Evolutionary conservation across 2,113 vertebrate genomes (phyloP), one percentile per base, ranked within the genome.

Genomic region (Pyxicephalus adspersus): DNA sequence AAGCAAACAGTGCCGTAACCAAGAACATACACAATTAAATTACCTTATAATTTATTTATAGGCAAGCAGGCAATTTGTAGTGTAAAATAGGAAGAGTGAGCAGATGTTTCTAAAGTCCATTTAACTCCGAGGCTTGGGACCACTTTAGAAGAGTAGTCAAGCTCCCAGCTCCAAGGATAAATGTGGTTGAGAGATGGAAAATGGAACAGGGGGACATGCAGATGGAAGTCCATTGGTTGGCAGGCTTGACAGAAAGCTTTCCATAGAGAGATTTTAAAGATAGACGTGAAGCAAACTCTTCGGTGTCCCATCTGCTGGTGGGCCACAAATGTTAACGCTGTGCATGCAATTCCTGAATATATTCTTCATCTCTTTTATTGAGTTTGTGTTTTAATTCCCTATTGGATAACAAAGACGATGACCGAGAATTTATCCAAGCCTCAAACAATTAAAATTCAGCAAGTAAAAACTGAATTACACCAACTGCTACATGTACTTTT

Each of bases 41-140:
- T n/a, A 60, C 29, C 64, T 68, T 34, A 68, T 79, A 64, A 68
- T 66, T 79, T 79, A 79, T 68, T 79, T 79, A 79, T 79, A 31
- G 61, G 11, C 61, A 23, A 20, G 23, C 67, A 25, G 34, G 5
- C 8, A 8, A 77, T 8, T 15, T 19, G 22, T 31, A 25, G 22
- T 25, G 6, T 5, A 60, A 70, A 60, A 66, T 68, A 19, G 31
- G 31, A 31, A 66, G 29, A 3, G 51, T 54, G 29, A 78, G 77
- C 77, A 79, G 77, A 79, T 79, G 77, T 68, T 78, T 20, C 51
- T 23, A 0, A 67, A 57, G 76, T 67, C 64, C 51, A 54, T 67
- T 78, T 57, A 34, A 45, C 29, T 57, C 7, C 52, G 22, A 26
- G 58, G 23, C 77, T 68, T 26, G 77, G 77, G 77, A 68, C 5